A percentile compares a stretch with the other conserved stretches of the same genome.
Evolutionary conservation across 1,140 invertebrate species (phyloP).

Genomic region (Drosophila sechellia): DNA sequence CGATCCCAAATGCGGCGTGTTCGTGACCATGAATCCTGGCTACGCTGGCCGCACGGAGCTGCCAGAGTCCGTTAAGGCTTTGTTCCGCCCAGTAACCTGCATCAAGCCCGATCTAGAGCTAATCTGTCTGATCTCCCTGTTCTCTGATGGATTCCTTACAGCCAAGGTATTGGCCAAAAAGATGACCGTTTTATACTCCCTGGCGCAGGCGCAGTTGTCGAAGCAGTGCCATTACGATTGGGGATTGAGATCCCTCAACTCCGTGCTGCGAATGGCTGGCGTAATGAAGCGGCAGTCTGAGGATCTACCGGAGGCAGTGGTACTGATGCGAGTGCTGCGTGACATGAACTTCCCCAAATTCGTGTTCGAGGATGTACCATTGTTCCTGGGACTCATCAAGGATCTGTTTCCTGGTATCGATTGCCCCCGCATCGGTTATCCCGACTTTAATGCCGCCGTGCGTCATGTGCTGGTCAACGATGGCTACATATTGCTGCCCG

Average conservation of each 20-base stretch:
- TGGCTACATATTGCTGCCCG: conserved; percentile 89
- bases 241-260: conserved; percentile 94
- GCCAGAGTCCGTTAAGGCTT: conserved; percentile 95
- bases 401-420: conserved; percentile 96
- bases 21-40: conserved; percentile 97
- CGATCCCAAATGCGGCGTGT: conserved; percentile 94
- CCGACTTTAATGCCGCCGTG: conserved; percentile 92
- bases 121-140: conserved; percentile 96
- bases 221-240: conserved; percentile 98
- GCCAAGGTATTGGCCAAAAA: conserved; percentile 96
- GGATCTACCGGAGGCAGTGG: conserved; percentile 92
- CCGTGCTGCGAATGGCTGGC: conserved; percentile 95
- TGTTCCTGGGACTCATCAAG: conserved; percentile 94
- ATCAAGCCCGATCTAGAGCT: conserved; percentile 95
- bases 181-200: conserved; percentile 94
- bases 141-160: conserved; percentile 94
- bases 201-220: conserved; percentile 93
- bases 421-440: conserved; percentile 93
- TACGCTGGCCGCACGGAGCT: conserved; percentile 95
- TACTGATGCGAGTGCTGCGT: conserved; percentile 94
- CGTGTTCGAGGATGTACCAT: conserved; percentile 94
- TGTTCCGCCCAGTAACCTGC: conserved; percentile 95
- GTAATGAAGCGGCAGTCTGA: conserved; percentile 91
- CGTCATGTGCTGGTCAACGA: conserved; percentile 88
- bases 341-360: conserved; percentile 98